Base-by-base conservation (phyloP, 2,113 vertebrate genomes). In the Deroptyus accipitrinus region DNA sequence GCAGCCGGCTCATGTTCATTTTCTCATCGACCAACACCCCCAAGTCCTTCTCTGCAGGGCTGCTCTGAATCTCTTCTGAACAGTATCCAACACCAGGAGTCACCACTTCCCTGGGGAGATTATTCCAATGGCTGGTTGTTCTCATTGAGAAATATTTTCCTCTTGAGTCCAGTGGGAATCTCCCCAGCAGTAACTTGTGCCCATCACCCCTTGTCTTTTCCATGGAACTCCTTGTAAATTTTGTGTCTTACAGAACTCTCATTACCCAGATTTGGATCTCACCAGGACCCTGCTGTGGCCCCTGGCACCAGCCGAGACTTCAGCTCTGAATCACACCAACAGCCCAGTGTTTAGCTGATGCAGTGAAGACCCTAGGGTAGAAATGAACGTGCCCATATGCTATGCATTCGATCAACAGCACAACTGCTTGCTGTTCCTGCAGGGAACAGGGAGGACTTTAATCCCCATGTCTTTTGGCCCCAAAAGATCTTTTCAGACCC, bases 341-440 rank as follows among this genome's bases (percentile, higher is more conserved):
- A 63, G 46, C 46, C 9, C 24, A 82, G 33, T 5, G 2, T 28
- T 88, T 24, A 46, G 39, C 64, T 42, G 20, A 35, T 11, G 35
- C 52, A 93, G 51, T 0, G 2, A 66, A 77, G 44, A 81, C 28
- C 41, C 61, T 46, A 17, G 81, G 64, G 70, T 86, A 70, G 85
- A 86, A 86, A 35, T 19, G 46, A 72, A 6, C 4, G 1, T 42
- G 54, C 10, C 41, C 48, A 37, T 48, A 42, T 46, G 37, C 42
- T 75, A 3, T 2, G 1, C 33, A n/a, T 57, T 78, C 1, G 0
- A 17, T 75, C 77, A 64, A 57, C 42, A 72, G 13, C 48, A 42
- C 23, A 75, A 70, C 15, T 9, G 0, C 77, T 74, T 37, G 49
- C 15, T 82, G 3, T 59, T 78, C 73, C 52, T 37, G 17, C 62